Evolutionary conservation across 2,113 vertebrate species (phyloP).

Genomic region (Crypturellus undulatus): DNA sequence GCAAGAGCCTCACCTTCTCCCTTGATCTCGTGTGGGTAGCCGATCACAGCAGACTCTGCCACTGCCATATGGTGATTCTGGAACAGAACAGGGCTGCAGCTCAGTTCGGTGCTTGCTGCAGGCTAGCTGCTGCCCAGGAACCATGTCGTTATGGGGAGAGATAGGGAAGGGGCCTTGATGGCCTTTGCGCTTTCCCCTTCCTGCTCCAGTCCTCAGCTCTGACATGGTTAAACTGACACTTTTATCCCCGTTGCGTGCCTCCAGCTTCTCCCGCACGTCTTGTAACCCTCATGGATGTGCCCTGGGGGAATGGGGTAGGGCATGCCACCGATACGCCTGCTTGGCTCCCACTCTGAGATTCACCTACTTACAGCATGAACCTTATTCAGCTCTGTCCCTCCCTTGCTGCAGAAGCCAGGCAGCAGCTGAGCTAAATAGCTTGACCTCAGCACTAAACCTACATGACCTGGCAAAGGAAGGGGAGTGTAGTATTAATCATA

Average conservation of each 20-base stretch:
- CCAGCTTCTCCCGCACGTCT: background rate
- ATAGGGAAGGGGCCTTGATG: background rate
- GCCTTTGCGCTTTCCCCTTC: background rate
- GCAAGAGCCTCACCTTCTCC: slow-evolving; percentile 77
- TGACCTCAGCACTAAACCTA: background rate
- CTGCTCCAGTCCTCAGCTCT: background rate
- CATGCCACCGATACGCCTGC: background rate
- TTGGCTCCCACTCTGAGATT: background rate
- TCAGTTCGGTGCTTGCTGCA: background rate
- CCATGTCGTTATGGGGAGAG: background rate
- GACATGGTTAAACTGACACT: background rate
- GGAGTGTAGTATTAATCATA: background rate
- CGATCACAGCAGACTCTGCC: slow-evolving; percentile 82
- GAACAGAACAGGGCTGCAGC: slow-evolving; percentile 28
- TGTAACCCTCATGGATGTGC: background rate
- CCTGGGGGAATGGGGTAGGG: background rate
- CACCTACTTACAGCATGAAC: background rate
- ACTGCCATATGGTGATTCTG: slow-evolving; percentile 81
- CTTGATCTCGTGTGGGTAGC: slow-evolving; percentile 81
- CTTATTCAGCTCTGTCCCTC: background rate
- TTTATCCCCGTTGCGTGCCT: background rate
- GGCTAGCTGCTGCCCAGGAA: background rate
- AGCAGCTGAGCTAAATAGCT: background rate
- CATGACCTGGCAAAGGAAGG: background rate
- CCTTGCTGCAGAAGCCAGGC: background rate